Evolutionary conservation across 2,888 invertebrate genomes (phyloP).

Genomic region (Tuta absoluta): DNA sequence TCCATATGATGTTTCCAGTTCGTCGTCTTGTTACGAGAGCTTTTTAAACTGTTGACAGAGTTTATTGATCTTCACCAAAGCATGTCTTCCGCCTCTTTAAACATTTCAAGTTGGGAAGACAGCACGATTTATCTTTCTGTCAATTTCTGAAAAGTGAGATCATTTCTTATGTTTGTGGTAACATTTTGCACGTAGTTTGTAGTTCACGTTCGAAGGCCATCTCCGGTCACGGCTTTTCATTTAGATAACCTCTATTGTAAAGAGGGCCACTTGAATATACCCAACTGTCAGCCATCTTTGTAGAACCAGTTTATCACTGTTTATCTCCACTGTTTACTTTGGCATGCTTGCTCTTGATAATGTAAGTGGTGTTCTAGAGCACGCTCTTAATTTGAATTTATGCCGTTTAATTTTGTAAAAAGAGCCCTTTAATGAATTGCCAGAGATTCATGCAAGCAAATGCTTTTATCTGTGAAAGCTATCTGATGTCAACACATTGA

Average conservation of each 20-base stretch:
- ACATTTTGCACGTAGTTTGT: neutral
- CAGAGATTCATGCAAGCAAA: neutral
- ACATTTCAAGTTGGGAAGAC: neutral
- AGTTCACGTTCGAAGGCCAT: conserved; percentile 21
- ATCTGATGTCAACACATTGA: conserved; percentile 19
- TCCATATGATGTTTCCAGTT: neutral
- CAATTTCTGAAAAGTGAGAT: conserved; percentile 19
- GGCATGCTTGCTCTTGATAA: conserved; percentile 49
- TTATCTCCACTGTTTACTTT: conserved; percentile 65
- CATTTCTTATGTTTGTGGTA: neutral
- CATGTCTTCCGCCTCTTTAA: neutral
- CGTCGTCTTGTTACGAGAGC: conserved; percentile 16
- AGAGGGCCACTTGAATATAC: conserved; percentile 43
- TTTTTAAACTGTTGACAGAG: neutral
- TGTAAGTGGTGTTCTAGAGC: conserved; percentile 49
- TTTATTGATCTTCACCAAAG: conserved; percentile 16
- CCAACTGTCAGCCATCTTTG: conserved; percentile 57
- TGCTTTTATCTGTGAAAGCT: conserved; percentile 22
- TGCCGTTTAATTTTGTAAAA: neutral
- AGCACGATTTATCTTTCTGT: conserved; percentile 27
- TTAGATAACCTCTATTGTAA: conserved; percentile 30
- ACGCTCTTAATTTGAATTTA: conserved; percentile 30
- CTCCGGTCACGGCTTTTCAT: conserved; percentile 29
- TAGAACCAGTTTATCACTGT: conserved; percentile 59
- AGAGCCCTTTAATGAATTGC: neutral